Percentiles rank a stretch among this genome's conserved stretches.
Evolutionary conservation across 2,113 vertebrate species (phyloP).

Genomic region (Balaenoptera acutorostrata): DNA sequence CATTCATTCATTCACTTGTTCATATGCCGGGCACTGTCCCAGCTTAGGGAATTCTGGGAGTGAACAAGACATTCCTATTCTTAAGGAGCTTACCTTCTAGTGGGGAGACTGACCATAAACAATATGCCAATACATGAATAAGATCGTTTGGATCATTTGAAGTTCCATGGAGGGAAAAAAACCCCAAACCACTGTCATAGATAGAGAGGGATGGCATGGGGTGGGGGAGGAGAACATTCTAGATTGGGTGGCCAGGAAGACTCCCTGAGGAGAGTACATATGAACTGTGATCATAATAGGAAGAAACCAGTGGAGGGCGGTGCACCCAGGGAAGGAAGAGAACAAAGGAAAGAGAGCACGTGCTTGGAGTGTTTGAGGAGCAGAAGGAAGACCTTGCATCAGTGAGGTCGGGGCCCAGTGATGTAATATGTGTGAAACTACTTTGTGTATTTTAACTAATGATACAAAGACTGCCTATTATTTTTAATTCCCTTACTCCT

Average conservation of each 20-base stretch:
- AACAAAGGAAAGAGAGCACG: not conserved
- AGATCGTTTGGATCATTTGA: not conserved
- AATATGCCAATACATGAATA: not conserved
- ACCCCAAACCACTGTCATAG: not conserved
- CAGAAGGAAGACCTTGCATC: not conserved
- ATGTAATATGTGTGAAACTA: not conserved
- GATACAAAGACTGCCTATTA: not conserved
- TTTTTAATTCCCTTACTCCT: not conserved
- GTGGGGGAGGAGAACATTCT: not conserved
- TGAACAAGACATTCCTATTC: not conserved
- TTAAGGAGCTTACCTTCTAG: not conserved
- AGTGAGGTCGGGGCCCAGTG: not conserved
- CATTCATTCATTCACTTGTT: not conserved
- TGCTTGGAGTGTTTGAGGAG: not conserved
- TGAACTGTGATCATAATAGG: not conserved
- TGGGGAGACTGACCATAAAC: not conserved
- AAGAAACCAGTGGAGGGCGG: not conserved
- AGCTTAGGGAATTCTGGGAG: not conserved
- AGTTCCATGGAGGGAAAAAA: not conserved
- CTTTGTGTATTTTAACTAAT: not conserved
- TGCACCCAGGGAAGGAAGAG: not conserved
- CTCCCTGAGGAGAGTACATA: not conserved
- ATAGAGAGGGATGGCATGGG: not conserved
- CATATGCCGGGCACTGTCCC: accelerated
- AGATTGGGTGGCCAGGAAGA: not conserved